Percentiles rank a stretch among this genome's conserved stretches.
Evolutionary conservation across 2,113 vertebrate species (phyloP).

Genomic region (Anhinga rufa): DNA sequence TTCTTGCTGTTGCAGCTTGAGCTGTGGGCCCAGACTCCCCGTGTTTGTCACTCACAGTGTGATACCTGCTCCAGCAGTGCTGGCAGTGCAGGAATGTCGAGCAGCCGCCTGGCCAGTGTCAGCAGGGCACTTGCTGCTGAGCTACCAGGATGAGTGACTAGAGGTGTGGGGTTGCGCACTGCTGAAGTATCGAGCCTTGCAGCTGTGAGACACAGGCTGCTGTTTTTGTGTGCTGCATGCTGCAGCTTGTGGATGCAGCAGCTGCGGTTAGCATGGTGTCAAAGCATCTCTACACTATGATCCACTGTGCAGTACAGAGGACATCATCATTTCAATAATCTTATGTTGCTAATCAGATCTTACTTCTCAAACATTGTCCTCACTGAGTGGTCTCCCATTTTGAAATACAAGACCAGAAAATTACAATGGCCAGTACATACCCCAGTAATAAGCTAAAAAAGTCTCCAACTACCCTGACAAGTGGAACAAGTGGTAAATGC

Average conservation of each 20-base stretch:
- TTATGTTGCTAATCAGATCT: neutral
- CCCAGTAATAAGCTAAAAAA: neutral
- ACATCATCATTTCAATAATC: neutral
- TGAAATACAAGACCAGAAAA: neutral
- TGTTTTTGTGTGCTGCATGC: fast-evolving
- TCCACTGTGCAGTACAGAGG: neutral
- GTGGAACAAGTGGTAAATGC: neutral
- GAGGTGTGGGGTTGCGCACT: neutral
- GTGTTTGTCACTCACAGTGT: fast-evolving
- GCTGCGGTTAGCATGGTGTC: neutral
- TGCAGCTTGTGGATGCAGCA: neutral
- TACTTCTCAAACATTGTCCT: neutral
- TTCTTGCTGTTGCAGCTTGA: neutral
- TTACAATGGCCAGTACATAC: neutral
- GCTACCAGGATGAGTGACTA: fast-evolving
- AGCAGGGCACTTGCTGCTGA: fast-evolving
- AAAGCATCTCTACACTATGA: neutral
- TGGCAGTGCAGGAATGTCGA: neutral
- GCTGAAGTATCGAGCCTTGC: neutral
- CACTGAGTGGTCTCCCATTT: neutral
- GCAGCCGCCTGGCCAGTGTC: fast-evolving
- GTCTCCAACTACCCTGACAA: neutral
- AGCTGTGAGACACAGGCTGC: neutral
- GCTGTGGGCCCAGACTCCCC: neutral
- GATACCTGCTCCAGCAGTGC: neutral